Percentiles rank a stretch among this genome's conserved stretches.
phyloP scores from a whole-genome alignment of 2,888 invertebrate genomes.

The Zaprionus lineosus region DNA sequence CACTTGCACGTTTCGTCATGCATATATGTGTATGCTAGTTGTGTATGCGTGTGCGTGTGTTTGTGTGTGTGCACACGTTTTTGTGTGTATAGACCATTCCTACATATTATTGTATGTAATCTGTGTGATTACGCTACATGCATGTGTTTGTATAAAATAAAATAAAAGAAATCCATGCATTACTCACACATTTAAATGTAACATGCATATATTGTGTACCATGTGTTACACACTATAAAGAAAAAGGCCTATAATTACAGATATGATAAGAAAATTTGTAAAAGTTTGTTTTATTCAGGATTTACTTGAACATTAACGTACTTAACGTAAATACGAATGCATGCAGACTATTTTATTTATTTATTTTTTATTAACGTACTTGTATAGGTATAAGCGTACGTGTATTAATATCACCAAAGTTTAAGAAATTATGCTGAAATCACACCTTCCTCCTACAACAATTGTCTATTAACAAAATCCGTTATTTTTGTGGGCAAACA shows the following conservation, averaged over 20 bases:
- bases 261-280: no score
- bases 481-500: neutral
- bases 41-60: constrained; percentile 10
- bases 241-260: no score
- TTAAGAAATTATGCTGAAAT: neutral
- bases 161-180: constrained; percentile 44
- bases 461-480: neutral
- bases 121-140: constrained; percentile 41
- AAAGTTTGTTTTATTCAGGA: no score
- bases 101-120: constrained; percentile 43
- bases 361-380: neutral
- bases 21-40: constrained; percentile 12
- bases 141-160: constrained; percentile 12
- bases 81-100: constrained; percentile 36
- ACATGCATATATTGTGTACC: constrained; percentile 6
- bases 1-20: neutral
- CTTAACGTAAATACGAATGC: neutral
- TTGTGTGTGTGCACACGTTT: constrained; percentile 22
- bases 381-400: constrained; percentile 1
- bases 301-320: no score
- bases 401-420: neutral
- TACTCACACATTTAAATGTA: constrained; percentile 17
- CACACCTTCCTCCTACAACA: no score
- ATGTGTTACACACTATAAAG: no score
- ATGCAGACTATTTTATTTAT: neutral